Evolutionary conservation across 1,140 invertebrate genomes (phyloP).

Genomic region (Parasteatoda tepidariorum): DNA sequence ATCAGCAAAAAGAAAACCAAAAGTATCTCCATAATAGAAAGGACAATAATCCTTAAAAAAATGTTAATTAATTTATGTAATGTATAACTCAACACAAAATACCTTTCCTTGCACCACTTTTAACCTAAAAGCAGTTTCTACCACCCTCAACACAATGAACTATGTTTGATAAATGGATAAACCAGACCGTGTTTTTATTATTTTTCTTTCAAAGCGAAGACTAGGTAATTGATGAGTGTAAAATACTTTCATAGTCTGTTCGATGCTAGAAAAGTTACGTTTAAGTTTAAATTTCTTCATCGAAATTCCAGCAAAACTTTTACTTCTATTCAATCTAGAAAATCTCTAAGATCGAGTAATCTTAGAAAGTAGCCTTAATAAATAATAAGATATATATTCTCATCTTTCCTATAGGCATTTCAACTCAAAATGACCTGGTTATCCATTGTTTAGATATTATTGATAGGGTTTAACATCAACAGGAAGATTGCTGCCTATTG

Average conservation of each 20-base stretch:
- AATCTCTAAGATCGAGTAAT: not conserved
- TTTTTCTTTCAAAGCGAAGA: not conserved
- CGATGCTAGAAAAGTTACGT: not conserved
- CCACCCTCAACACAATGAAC: too few species aligned
- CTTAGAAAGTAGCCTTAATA: not conserved
- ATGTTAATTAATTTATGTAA: too few species aligned
- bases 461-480: not conserved
- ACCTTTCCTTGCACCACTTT: too few species aligned
- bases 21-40: too few species aligned
- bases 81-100: too few species aligned
- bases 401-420: not conserved
- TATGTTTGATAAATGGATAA: too few species aligned
- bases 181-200: too few species aligned
- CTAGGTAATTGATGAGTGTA: not conserved
- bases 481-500: not conserved
- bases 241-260: not conserved
- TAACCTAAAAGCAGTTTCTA: too few species aligned
- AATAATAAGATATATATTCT: not conserved
- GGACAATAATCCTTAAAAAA: too few species aligned
- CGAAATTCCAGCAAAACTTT: not conserved
- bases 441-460: not conserved
- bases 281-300: not conserved
- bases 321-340: not conserved
- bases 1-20: too few species aligned
- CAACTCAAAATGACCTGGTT: not conserved